Base-by-base conservation (phyloP, 2,113 vertebrate genomes). In the Neolamprologus cancellatus region DNA sequence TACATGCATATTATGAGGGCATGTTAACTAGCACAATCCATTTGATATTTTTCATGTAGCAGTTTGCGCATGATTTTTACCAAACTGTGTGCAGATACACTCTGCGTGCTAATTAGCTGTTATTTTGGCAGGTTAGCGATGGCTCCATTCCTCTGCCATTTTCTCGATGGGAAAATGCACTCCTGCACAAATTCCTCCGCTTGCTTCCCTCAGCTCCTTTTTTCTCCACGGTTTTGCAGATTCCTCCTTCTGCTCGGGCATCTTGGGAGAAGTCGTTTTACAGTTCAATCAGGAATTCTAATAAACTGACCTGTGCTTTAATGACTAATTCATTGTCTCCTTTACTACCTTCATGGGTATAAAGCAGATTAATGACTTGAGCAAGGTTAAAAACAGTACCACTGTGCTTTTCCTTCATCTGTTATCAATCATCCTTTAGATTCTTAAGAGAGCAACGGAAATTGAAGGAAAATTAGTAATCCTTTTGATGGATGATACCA, bases 321-420 rank as follows among this genome's bases (percentile, higher is more conserved):
- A 96, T 95, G 94, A 96, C 94, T 96, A 96, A 96, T 96, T 96
- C 95, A 96, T 95, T 95, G 95, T 95, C 95, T 94, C 93, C 94
- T 96, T 96, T 95, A 96, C 95, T 95, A 95, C 94, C 94, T 96
- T 94, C 94, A 92, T 94, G 94, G 95, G 95, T 94, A 96, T 96
- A 96, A 96, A 96, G 93, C 87, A 92, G 94, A 96, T 96, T 96
- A 96, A 96, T 95, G 96, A 95, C 95, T 96, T 94, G 90, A 96
- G 93, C 94, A 95, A 96, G 96, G 95, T 96, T 96, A 96, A 96
- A 96, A 96, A 97, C 95, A 95, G 95, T 95, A 94, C 92, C 93
- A 88, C 94, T 90, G 94, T 93, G 95, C 94, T 95, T 96, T 96
- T 91, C 91, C 95, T 95, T 94, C 90, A 90, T 92, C 93, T 85